Conservation (phyloP, 1,140 invertebrate species). For the Drosophila oshimai region DNA sequence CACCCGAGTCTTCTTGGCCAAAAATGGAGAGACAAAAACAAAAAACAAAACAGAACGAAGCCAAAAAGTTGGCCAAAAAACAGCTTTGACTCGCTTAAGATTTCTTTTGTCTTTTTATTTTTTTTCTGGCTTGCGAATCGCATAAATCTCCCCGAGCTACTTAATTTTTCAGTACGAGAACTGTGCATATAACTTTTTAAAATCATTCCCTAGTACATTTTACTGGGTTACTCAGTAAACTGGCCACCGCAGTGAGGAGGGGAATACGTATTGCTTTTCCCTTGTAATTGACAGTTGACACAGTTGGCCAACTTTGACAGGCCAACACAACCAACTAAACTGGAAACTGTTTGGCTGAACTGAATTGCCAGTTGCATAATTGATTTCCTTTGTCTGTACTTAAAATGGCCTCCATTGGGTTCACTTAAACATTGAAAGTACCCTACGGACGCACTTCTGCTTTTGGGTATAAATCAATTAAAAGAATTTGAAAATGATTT, state of each 20-base stretch:
- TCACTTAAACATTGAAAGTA: not conserved
- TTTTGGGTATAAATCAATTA: too few relatives aligned
- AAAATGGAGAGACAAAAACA: not conserved
- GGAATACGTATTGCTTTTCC: not conserved
- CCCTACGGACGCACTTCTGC: not conserved
- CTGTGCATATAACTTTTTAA: constrained; percentile 25
- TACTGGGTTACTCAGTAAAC: constrained; percentile 8
- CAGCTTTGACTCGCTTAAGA: constrained; percentile 54
- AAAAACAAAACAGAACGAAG: not conserved
- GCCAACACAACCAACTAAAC: constrained; percentile 17
- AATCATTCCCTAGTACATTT: not conserved
- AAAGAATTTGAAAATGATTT: too few relatives aligned
- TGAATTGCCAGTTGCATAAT: constrained; percentile 27
- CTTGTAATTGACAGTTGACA: constrained; percentile 55
- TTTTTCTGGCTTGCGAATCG: constrained; percentile 5
- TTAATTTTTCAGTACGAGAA: constrained; percentile 58
- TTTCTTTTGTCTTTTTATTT: constrained; percentile 21
- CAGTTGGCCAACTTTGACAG: constrained; percentile 42
- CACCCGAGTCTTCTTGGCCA: constrained; percentile 35
- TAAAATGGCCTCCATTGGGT: not conserved
- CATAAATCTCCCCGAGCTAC: constrained; percentile 62
- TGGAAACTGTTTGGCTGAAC: not conserved
- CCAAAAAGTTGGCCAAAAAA: constrained; percentile 23
- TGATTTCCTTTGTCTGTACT: constrained; percentile 22
- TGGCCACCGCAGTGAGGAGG: not conserved